Conservation (phyloP, 1,140 invertebrate genomes). For the Drosophila sp. region DNA sequence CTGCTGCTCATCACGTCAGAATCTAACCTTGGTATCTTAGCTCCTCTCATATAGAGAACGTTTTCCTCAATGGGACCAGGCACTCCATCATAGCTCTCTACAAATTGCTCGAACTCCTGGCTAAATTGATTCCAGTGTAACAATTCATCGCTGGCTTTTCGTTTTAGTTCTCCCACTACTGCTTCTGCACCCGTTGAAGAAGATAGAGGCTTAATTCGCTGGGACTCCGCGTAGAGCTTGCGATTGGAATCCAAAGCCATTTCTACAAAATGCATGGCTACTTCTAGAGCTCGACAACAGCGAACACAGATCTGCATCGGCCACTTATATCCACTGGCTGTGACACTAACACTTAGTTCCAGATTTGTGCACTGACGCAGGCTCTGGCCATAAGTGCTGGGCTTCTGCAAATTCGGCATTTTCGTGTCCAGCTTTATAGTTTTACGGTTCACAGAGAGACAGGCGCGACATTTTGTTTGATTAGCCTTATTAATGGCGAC, state of each 20-base stretch:
- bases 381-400: slow-evolving; percentile 58
- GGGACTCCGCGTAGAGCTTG: slow-evolving; percentile 55
- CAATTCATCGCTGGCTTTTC: slow-evolving; percentile 62
- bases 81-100: slow-evolving; percentile 57
- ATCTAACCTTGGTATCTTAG: slow-evolving; percentile 63
- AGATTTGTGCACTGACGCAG: slow-evolving; percentile 64
- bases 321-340: slow-evolving; percentile 59
- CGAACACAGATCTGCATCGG: slow-evolving; percentile 72
- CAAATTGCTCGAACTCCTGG: slow-evolving; percentile 71
- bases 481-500: slow-evolving; percentile 62
- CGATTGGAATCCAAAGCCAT: slow-evolving; percentile 62
- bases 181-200: neutral
- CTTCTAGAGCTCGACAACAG: slow-evolving; percentile 69
- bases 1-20: slow-evolving; percentile 28
- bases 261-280: slow-evolving; percentile 72
- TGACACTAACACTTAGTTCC: slow-evolving; percentile 37
- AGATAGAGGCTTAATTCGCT: slow-evolving; percentile 40
- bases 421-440: slow-evolving; percentile 56
- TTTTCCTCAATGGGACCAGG: slow-evolving; percentile 68
- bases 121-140: slow-evolving; percentile 71
- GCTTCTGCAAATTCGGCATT: slow-evolving; percentile 55
- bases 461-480: slow-evolving; percentile 64
- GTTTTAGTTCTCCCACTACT: slow-evolving; percentile 52
- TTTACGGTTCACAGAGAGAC: slow-evolving; percentile 63
- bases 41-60: slow-evolving; percentile 67